Conservation (phyloP, 23 tunicate genomes). For the Ascidia mentula region DNA sequence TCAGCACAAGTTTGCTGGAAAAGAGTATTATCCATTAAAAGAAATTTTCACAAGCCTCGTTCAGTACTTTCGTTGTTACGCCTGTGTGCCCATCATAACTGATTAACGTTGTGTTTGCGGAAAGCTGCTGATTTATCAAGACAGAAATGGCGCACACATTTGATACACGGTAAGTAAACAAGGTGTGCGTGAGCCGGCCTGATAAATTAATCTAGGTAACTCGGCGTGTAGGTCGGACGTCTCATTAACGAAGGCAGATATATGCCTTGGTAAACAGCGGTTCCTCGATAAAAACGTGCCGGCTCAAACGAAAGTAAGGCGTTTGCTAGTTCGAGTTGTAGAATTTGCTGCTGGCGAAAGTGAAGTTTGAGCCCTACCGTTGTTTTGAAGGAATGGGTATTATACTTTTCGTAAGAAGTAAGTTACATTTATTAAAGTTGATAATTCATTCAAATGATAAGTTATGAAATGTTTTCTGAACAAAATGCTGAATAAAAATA, state of each 20-base stretch:
- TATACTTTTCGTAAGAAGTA: too few relatives aligned
- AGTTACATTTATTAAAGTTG: too few relatives aligned
- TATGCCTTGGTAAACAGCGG: constrained; percentile 8
- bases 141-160: constrained; percentile 8
- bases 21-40: too few relatives aligned
- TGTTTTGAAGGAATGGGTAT: too few relatives aligned
- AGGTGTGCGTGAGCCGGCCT: neutral
- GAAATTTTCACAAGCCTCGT: too few relatives aligned
- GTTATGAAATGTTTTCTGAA: too few relatives aligned
- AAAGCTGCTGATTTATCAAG: constrained; percentile 1
- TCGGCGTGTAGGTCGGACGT: neutral
- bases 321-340: neutral
- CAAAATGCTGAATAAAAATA: too few relatives aligned
- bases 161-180: neutral
- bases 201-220: neutral
- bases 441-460: too few relatives aligned
- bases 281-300: neutral
- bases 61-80: too few relatives aligned
- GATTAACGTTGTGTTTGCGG: constrained; percentile 1
- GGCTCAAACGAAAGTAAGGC: neutral
- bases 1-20: too few relatives aligned
- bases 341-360: neutral
- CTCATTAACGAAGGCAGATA: constrained; percentile 19
- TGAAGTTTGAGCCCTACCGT: neutral
- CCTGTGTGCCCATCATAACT: too few relatives aligned